phyloP scores from a whole-genome alignment of 1,140 invertebrate genomes.

The Antheraea pernyi region DNA sequence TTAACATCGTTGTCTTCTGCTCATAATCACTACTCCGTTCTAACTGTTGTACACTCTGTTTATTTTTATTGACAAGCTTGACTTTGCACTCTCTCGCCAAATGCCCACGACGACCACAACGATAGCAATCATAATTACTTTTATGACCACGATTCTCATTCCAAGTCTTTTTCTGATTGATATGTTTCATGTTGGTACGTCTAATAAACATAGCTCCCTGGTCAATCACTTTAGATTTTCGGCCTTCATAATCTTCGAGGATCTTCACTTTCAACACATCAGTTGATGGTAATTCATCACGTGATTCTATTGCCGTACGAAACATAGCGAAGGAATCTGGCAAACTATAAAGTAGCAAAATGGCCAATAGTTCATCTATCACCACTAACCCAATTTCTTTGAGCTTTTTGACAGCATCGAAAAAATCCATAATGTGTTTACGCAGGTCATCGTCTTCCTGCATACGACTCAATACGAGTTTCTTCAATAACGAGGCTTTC shows the following conservation, averaged over 20 bases:
- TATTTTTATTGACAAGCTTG: conserved; percentile 26
- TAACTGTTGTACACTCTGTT: too few relatives aligned
- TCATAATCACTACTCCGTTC: conserved; percentile 13
- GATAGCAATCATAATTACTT: conserved; percentile 26
- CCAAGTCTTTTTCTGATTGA: conserved; percentile 17
- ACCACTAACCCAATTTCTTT: conserved; percentile 37
- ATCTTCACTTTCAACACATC: conserved; percentile 33
- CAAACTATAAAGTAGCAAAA: conserved; percentile 33
- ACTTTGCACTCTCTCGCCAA: conserved; percentile 29
- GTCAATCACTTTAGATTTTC: conserved; percentile 21
- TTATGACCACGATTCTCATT: conserved; percentile 5
- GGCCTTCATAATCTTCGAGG: conserved; percentile 30
- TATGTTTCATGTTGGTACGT: conserved; percentile 11
- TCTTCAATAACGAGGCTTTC: conserved; percentile 38
- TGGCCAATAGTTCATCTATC: conserved; percentile 36
- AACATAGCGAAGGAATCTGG: conserved; percentile 34
- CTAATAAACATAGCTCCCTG: too few relatives aligned
- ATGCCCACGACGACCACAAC: conserved; percentile 33
- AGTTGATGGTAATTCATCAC: conserved; percentile 32
- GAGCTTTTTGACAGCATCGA: conserved; percentile 36
- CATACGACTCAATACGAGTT: conserved; percentile 34
- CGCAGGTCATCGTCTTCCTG: conserved; percentile 30
- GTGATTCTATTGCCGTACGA: conserved; percentile 35
- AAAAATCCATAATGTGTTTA: conserved; percentile 38
- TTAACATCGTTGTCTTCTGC: conserved; percentile 13